phyloP scores from a whole-genome alignment of 2,888 invertebrate genomes.

The Drosophila meridionalis region DNA sequence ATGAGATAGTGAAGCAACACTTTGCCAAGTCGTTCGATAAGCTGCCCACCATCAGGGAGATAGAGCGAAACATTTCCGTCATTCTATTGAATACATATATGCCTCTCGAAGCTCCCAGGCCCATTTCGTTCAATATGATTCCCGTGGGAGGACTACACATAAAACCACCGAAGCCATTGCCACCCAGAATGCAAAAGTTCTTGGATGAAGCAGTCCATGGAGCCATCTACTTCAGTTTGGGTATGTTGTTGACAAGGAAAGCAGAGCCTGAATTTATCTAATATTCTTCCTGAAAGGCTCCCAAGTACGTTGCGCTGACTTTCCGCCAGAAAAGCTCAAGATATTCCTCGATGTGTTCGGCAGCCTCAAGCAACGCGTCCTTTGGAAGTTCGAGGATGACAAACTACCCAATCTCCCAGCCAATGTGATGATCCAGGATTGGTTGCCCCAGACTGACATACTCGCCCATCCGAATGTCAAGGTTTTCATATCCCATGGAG shows the following conservation, averaged over 20 bases:
- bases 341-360: constrained; percentile 83
- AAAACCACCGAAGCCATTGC: constrained; percentile 70
- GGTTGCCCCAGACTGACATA: constrained; percentile 86
- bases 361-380: constrained; percentile 83
- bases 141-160: constrained; percentile 87
- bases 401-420: constrained; percentile 77
- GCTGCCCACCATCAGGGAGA: constrained; percentile 82
- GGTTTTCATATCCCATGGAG: constrained; percentile 85
- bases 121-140: constrained; percentile 84
- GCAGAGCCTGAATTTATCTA: not conserved
- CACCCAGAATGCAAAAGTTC: constrained; percentile 80
- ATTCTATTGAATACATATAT: constrained; percentile 85
- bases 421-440: constrained; percentile 85
- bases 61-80: constrained; percentile 85
- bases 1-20: constrained; percentile 76
- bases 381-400: constrained; percentile 86
- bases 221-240: constrained; percentile 83
- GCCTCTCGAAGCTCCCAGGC: constrained; percentile 83
- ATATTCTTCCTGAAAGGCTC: constrained; percentile 74
- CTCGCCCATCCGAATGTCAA: constrained; percentile 84
- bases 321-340: constrained; percentile 81
- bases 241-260: constrained; percentile 40
- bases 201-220: constrained; percentile 79
- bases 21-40: constrained; percentile 61
- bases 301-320: constrained; percentile 82